Evolutionary conservation across 2,113 vertebrate species (phyloP).

Genomic region (Platysternon megacephalum): DNA sequence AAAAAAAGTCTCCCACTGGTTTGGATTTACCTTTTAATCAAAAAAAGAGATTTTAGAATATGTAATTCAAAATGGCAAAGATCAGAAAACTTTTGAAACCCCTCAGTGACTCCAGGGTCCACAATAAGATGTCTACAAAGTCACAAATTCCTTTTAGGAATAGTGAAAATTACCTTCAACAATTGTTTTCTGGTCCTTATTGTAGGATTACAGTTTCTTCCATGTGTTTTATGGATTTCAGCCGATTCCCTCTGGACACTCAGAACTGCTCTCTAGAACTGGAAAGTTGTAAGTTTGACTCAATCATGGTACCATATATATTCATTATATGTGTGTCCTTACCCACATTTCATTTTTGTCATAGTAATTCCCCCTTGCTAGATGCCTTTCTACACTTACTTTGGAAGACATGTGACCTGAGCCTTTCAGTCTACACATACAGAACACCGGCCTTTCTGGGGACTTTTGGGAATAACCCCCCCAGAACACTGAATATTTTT

Average conservation of each 20-base stretch:
- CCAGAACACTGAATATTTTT: neutral
- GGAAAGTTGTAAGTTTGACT: constrained; percentile 91
- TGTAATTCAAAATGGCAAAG: neutral
- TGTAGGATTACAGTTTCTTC: constrained; percentile 92
- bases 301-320: neutral
- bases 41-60: neutral
- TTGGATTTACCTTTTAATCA: neutral
- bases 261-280: constrained; percentile 94
- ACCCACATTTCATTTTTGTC: neutral
- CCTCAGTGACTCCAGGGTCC: neutral
- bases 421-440: neutral
- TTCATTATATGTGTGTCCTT: neutral
- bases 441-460: neutral
- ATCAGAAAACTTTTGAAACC: neutral
- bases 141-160: neutral
- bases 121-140: neutral
- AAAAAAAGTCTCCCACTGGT: accelerated
- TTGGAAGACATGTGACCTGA: neutral
- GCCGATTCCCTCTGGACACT: constrained; percentile 93
- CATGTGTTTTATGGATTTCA: constrained; percentile 95
- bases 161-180: neutral
- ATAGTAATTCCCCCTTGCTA: neutral
- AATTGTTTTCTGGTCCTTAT: constrained; percentile 54
- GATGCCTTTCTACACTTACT: neutral
- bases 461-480: neutral